These are phyloP conservation scores for Melanostoma scalare DNA, from an alignment of 2,888 invertebrate genomes.

Conservation along the genomic window DNA sequence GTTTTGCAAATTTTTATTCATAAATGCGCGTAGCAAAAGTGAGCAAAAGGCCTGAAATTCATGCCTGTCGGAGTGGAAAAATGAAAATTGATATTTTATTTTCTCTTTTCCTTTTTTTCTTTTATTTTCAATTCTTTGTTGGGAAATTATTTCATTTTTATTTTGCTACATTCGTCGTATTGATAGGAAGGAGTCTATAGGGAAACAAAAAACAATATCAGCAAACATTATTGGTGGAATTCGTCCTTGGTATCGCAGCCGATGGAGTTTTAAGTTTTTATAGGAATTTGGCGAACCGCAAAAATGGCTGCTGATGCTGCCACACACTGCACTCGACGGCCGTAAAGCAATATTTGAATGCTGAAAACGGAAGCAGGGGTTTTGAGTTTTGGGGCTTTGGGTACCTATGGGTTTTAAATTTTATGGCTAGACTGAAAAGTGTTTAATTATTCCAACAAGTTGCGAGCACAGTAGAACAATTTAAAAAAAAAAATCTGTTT, in stretches of 20 bases:
- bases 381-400: too few relatives aligned
- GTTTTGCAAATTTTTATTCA: conserved; percentile 42
- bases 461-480: too few relatives aligned
- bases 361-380: too few relatives aligned
- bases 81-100: conserved; percentile 69
- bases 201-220: conserved; percentile 62
- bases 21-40: conserved; percentile 3
- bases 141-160: too few relatives aligned
- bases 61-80: conserved; percentile 68
- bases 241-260: neutral
- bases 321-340: too few relatives aligned
- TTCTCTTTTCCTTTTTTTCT: conserved; percentile 10
- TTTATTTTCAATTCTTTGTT: conserved; percentile 2
- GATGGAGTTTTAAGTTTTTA: conserved; percentile 38
- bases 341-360: conserved; percentile 42
- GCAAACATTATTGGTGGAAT: conserved; percentile 22
- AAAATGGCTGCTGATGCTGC: conserved; percentile 52
- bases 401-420: too few relatives aligned
- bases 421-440: too few relatives aligned
- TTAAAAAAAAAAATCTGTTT: too few relatives aligned
- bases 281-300: conserved; percentile 67
- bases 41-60: conserved; percentile 47
- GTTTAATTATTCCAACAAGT: too few relatives aligned
- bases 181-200: conserved; percentile 10
- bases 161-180: neutral